Evolutionary conservation across 2,888 invertebrate species (phyloP), one percentile per base, ranked within the genome.

Genomic region (Mesochorus sp.): DNA sequence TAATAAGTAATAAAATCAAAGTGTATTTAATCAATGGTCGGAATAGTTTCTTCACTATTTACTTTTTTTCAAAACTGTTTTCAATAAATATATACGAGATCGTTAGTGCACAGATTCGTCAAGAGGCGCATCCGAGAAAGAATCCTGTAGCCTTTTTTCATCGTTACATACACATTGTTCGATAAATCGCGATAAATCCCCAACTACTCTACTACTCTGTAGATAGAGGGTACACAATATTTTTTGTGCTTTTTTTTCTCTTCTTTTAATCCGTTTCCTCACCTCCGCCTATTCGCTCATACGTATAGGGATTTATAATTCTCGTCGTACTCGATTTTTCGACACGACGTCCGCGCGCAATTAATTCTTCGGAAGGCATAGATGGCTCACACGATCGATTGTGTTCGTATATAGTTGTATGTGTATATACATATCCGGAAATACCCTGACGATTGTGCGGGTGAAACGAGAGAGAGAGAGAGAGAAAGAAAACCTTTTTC

Each of bases 121-220:
- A 10, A 3, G n/a, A 5, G 8, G 26, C 4, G 42, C 1, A 12
- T 28, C 1, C 42, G 42, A 42, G 2, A 1, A 2, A 44, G 47
- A 14, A 51, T 66, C 14, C n/a, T 1, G n/a, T 24, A 19, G 14
- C 4, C 42, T n/a, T 28, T 21, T 31, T 37, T 49, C 21, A 5
- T 8, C 31, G 26, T 42, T 28, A 19, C 17, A 21, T 17, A 19
- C 8, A 37, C 17, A 19, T 42, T 39, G 3, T n/a, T 37, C 37
- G 59, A 49, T 47, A 70, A 70, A 59, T 49, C 37, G 26, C 28
- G 59, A 59, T 49, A 59, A 70, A 70, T 59, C 28, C 49, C 26
- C 31, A 24, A 59, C 21, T 12, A 66, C 17, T 31, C 44, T 37
- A 49, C 12, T 34, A 37, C 17, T n/a, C 37, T 3, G 12, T 34